phyloP scores from a whole-genome alignment of 2,797 vertebrate species.

The Parauchenoglanis punctatus region DNA sequence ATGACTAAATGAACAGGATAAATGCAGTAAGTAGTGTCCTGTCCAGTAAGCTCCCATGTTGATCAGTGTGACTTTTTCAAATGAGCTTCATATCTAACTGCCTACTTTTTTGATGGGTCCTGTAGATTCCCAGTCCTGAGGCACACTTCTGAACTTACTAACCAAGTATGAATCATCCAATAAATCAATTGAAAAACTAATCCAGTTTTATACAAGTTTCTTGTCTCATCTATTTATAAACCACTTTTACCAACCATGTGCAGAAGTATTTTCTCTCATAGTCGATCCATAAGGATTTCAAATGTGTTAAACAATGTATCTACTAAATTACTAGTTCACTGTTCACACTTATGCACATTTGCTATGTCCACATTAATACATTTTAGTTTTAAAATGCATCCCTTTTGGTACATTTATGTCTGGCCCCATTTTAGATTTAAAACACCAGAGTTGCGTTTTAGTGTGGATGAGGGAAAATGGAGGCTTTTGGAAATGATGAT shows the following conservation, averaged over 20 bases:
- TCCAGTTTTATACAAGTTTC: slow-evolving; percentile 25
- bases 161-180: slow-evolving; percentile 34
- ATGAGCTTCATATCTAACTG: not conserved
- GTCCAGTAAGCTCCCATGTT: not conserved
- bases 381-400: too few species aligned
- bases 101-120: not conserved
- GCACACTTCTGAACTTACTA: slow-evolving; percentile 20
- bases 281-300: slow-evolving; percentile 25
- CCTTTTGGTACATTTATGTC: too few species aligned
- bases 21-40: not conserved
- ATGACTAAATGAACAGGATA: not conserved
- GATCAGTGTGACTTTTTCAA: not conserved
- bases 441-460: too few species aligned
- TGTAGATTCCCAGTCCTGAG: not conserved
- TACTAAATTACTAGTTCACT: not conserved
- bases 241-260: slow-evolving; percentile 33
- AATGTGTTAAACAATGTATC: slow-evolving; percentile 3
- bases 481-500: too few species aligned
- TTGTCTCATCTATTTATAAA: slow-evolving; percentile 39
- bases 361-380: too few species aligned
- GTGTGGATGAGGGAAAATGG: too few species aligned
- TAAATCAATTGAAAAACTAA: slow-evolving; percentile 39
- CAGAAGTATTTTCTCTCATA: slow-evolving; percentile 18
- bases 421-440: too few species aligned
- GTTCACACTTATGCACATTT: too few species aligned